A percentile compares a stretch with the other conserved stretches of the same genome.
Conservation (phyloP, 2,797 vertebrate species). For the Apodemus agrarius region DNA sequence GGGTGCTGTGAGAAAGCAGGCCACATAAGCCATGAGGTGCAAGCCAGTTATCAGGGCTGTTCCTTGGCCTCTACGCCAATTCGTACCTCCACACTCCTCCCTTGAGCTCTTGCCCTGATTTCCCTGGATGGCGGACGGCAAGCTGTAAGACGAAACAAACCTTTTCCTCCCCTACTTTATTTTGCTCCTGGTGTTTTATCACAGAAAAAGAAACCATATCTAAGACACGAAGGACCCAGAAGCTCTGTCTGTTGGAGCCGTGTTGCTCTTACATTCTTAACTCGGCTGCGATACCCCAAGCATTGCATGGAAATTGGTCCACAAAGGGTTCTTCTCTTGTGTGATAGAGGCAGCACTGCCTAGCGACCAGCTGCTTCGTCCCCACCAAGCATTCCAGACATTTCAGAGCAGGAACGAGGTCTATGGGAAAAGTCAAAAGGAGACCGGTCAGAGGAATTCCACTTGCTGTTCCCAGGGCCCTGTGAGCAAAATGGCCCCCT, state of each 20-base stretch:
- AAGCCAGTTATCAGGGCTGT: background rate
- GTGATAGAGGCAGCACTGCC: slow-evolving; percentile 11
- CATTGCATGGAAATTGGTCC: slow-evolving; percentile 46
- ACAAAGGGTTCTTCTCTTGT: slow-evolving; percentile 12
- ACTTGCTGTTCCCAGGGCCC: slow-evolving; percentile 83
- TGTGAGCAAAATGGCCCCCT: slow-evolving; percentile 81
- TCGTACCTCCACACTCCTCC: background rate
- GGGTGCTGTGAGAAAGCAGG: background rate
- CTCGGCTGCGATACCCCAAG: background rate
- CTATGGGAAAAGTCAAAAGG: slow-evolving; percentile 86
- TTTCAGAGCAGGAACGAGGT: slow-evolving; percentile 61
- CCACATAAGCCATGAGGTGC: background rate
- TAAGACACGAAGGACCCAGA: background rate
- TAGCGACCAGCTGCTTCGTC: slow-evolving; percentile 57
- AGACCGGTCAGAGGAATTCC: slow-evolving; percentile 79
- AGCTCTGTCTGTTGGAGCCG: background rate
- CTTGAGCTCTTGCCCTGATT: background rate
- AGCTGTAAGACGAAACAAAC: background rate
- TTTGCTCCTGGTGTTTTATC: background rate
- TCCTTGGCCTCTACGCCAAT: background rate
- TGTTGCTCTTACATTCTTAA: background rate
- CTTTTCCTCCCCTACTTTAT: background rate
- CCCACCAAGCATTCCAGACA: slow-evolving; percentile 77
- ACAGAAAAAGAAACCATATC: background rate
- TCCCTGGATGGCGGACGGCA: background rate